phyloP scores from a whole-genome alignment of 2,113 vertebrate species.

The Rhagologus leucostigma region DNA sequence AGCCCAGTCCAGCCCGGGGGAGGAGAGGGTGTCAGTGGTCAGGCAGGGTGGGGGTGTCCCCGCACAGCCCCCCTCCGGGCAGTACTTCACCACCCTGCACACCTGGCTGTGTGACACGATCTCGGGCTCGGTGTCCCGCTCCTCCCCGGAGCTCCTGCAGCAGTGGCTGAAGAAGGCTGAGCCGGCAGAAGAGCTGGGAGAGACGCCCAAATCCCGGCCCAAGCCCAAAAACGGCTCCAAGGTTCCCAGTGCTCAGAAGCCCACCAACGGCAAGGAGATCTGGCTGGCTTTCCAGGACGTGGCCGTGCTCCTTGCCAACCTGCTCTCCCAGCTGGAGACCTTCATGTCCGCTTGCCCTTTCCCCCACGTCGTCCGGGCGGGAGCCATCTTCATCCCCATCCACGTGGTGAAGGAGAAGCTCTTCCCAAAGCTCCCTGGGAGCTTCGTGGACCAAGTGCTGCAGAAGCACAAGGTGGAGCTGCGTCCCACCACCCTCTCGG shows the following conservation, averaged over 20 bases:
- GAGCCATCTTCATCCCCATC: slow-evolving; percentile 90
- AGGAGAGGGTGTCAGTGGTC: background rate
- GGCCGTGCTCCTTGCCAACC: slow-evolving; percentile 58
- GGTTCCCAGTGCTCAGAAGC: slow-evolving; percentile 35
- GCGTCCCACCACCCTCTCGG: slow-evolving; percentile 90
- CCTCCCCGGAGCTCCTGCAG: slow-evolving; percentile 64
- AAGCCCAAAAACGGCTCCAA: slow-evolving; percentile 70
- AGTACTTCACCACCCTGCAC: slow-evolving; percentile 82
- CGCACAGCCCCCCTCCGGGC: background rate
- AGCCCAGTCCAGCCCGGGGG: fast-evolving
- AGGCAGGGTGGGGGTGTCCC: background rate
- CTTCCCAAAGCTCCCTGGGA: slow-evolving; percentile 82
- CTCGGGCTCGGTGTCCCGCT: slow-evolving; percentile 69
- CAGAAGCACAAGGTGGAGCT: slow-evolving; percentile 91
- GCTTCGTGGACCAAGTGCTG: slow-evolving; percentile 85
- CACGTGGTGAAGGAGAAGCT: slow-evolving; percentile 90
- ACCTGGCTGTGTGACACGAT: slow-evolving; percentile 77
- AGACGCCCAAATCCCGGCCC: slow-evolving; percentile 26
- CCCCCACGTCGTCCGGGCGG: slow-evolving; percentile 86
- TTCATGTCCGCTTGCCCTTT: slow-evolving; percentile 82
- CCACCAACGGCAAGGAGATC: slow-evolving; percentile 64
- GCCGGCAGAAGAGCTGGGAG: slow-evolving; percentile 25
- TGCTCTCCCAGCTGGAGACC: slow-evolving; percentile 77
- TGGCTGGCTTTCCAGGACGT: slow-evolving; percentile 81
- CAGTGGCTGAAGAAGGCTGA: slow-evolving; percentile 66